These are phyloP conservation scores for Neotragus pygmaeus DNA, from an alignment of 2,113 vertebrate genomes.

Conservation along the genomic window DNA sequence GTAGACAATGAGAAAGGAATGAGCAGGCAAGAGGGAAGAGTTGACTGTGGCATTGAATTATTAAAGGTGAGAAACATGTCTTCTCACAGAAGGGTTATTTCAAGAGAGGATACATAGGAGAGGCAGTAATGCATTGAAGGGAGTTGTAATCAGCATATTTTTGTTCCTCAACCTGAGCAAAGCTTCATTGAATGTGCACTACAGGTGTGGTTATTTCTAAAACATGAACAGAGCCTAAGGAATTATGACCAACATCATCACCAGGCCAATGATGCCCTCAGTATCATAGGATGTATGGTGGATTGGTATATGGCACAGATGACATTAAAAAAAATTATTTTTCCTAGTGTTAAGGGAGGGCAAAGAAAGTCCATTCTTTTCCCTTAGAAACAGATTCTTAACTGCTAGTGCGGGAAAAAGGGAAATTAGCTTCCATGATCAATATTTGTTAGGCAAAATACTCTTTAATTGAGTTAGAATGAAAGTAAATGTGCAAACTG, in stretches of 20 bases:
- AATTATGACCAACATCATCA: not conserved
- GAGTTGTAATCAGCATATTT: not conserved
- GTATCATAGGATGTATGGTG: not conserved
- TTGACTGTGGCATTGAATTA: not conserved
- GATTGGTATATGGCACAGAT: not conserved
- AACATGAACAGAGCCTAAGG: not conserved
- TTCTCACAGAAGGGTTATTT: slow-evolving; percentile 9
- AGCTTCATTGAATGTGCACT: not conserved
- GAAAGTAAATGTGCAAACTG: slow-evolving; percentile 31
- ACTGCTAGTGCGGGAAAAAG: slow-evolving; percentile 18
- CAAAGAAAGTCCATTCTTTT: not conserved
- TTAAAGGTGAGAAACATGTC: not conserved
- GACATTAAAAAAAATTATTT: not conserved
- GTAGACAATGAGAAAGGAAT: not conserved
- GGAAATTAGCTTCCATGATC: slow-evolving; percentile 46
- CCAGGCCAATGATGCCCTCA: not conserved
- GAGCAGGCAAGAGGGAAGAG: not conserved
- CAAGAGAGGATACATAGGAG: not conserved
- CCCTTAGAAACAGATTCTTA: not conserved
- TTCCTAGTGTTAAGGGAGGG: not conserved
- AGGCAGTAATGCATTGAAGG: not conserved
- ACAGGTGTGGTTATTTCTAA: not conserved
- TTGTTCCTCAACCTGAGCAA: not conserved
- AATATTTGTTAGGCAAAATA: slow-evolving; percentile 55
- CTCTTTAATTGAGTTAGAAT: slow-evolving; percentile 44